Evolutionary conservation across 2,797 vertebrate species (phyloP).

Genomic region (Ctenopoma kingsleyae): DNA sequence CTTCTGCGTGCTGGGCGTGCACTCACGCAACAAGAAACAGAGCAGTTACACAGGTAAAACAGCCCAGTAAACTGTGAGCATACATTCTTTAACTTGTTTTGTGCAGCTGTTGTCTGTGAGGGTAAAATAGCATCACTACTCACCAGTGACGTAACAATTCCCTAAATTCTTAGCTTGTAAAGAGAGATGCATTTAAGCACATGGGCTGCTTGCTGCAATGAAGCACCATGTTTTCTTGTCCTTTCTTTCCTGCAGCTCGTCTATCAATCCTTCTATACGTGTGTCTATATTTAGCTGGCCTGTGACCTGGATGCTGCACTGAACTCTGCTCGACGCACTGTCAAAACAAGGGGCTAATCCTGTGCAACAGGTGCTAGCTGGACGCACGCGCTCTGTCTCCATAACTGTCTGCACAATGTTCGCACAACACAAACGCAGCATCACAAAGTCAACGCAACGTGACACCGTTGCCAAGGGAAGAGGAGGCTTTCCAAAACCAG

Average conservation of each 20-base stretch:
- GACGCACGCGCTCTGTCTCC: background rate
- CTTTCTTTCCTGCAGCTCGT: constrained; percentile 5
- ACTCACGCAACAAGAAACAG: background rate
- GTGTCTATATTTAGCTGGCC: constrained; percentile 57
- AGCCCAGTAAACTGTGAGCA: background rate
- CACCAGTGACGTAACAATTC: background rate
- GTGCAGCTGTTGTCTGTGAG: constrained; percentile 48
- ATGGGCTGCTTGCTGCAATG: too few species aligned
- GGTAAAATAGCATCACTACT: constrained; percentile 19
- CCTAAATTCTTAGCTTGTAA: background rate
- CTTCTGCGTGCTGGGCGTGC: too few species aligned
- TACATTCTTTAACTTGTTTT: background rate
- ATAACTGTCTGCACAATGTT: constrained; percentile 7
- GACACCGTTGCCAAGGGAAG: constrained; percentile 20
- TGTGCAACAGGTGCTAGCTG: constrained; percentile 62
- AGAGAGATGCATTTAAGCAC: background rate
- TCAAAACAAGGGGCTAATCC: constrained; percentile 66
- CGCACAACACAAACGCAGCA: constrained; percentile 21
- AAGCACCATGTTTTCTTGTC: constrained; percentile 4
- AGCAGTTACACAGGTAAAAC: background rate
- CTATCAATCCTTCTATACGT: background rate
- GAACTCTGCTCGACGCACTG: constrained; percentile 32
- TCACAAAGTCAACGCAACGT: constrained; percentile 1
- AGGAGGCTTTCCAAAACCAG: constrained; percentile 13
- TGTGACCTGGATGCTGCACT: constrained; percentile 33